Evolutionary conservation across 2,113 vertebrate genomes (phyloP).

Genomic region (Phrynosoma blainvillii): DNA sequence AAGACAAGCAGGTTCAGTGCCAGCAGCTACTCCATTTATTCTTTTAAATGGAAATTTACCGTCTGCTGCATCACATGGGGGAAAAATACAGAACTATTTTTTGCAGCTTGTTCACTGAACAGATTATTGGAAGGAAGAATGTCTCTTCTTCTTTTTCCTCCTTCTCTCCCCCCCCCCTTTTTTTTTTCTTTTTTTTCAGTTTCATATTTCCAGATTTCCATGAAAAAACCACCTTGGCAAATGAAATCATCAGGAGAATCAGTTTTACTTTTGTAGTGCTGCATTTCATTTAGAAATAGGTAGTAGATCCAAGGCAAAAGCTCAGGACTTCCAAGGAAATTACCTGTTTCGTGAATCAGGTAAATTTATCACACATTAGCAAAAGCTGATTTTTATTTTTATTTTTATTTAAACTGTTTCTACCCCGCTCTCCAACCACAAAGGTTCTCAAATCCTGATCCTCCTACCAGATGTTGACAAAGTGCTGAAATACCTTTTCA

Average conservation of each 20-base stretch:
- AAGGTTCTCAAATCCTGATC: no score
- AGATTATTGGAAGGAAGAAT: constrained; percentile 83
- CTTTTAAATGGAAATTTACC: constrained; percentile 88
- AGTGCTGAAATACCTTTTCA: not conserved
- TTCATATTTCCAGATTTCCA: constrained; percentile 79
- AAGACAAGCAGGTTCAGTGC: constrained; percentile 80
- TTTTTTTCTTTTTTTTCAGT: constrained; percentile 74
- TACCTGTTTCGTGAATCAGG: constrained; percentile 31
- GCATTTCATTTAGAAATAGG: constrained; percentile 76
- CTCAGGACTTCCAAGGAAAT: constrained; percentile 41
- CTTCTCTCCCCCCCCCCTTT: constrained; percentile 3
- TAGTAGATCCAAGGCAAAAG: constrained; percentile 74
- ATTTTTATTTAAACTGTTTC: no score
- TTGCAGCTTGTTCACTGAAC: constrained; percentile 87
- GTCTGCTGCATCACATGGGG: constrained; percentile 85
- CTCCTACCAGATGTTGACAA: not conserved
- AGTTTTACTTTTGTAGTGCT: constrained; percentile 81
- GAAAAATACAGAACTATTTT: constrained; percentile 86
- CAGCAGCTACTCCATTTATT: constrained; percentile 83
- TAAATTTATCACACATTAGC: constrained; percentile 21
- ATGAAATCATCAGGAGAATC: constrained; percentile 73
- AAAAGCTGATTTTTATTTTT: not conserved
- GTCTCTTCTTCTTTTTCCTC: constrained; percentile 48
- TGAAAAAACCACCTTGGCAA: constrained; percentile 80
- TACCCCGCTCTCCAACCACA: no score